phyloP scores from a whole-genome alignment of 2,113 vertebrate species.

The Buteo buteo region DNA sequence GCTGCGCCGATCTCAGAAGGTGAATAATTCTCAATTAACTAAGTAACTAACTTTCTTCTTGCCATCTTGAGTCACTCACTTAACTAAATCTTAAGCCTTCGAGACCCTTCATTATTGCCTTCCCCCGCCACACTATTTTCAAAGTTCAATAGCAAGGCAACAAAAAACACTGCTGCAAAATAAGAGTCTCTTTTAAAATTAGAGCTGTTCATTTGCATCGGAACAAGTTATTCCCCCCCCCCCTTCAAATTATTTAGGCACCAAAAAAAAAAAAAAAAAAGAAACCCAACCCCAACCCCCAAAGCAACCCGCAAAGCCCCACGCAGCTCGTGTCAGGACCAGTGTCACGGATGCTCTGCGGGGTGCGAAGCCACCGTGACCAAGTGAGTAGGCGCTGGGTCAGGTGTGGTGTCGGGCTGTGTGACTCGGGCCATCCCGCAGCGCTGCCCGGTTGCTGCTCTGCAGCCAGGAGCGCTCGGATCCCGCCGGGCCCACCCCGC shows the following conservation, averaged over 20 bases:
- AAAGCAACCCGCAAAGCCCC: not conserved
- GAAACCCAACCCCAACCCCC: not conserved
- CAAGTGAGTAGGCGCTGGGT: not conserved
- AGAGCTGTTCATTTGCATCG: constrained; percentile 3
- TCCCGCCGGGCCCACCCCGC: not conserved
- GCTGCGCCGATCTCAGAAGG: constrained; percentile 36
- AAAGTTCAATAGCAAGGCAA: constrained; percentile 65
- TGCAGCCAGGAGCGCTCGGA: not conserved
- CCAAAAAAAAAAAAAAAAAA: not conserved
- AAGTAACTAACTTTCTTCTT: constrained; percentile 52
- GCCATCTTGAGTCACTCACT: constrained; percentile 35
- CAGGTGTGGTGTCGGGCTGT: not conserved
- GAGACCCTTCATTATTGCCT: constrained; percentile 53
- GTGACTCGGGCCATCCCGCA: not conserved
- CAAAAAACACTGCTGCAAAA: constrained; percentile 66
- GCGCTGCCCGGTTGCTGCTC: not conserved
- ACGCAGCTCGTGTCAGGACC: not conserved
- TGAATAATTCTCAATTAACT: constrained; percentile 58
- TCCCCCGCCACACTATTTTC: constrained; percentile 41
- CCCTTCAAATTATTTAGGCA: not conserved
- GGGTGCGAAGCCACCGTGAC: not conserved
- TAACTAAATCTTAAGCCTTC: constrained; percentile 53
- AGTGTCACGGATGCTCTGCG: not conserved
- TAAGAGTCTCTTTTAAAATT: constrained; percentile 68
- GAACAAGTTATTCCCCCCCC: not conserved